These are phyloP conservation scores for Dorcus parallelipipedus DNA, from an alignment of 2,888 invertebrate species.

Conservation along the genomic window DNA sequence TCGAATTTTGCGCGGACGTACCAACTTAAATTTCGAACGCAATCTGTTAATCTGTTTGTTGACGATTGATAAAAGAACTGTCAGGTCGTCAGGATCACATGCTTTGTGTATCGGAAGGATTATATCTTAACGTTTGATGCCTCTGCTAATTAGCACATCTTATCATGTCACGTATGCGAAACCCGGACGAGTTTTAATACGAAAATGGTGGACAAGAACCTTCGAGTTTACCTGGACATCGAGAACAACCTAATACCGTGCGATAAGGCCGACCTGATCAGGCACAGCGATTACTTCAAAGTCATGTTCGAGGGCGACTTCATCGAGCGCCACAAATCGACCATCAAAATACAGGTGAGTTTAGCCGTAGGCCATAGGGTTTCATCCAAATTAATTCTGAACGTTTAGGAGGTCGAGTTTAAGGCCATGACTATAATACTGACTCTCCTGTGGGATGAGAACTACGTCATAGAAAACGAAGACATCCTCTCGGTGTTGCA, in stretches of 20 bases:
- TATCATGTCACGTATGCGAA: no score
- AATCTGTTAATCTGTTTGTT: no score
- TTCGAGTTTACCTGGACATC: conserved; percentile 22
- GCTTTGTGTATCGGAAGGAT: no score
- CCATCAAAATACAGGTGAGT: conserved; percentile 44
- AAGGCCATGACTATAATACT: conserved; percentile 44
- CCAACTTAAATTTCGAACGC: no score
- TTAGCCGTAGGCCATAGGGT: background rate
- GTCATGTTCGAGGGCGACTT: conserved; percentile 51
- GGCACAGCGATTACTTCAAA: conserved; percentile 49
- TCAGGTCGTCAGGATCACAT: no score
- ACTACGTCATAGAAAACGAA: conserved; percentile 33
- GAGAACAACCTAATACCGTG: conserved; percentile 33
- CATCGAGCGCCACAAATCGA: conserved; percentile 40
- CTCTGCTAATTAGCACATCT: no score
- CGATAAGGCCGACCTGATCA: conserved; percentile 36
- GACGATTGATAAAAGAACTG: no score
- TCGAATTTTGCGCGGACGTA: no score
- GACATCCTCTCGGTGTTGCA: conserved; percentile 41
- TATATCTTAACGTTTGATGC: no score
- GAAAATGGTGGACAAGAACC: no score
- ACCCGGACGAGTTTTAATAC: no score
- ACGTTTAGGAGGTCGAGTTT: conserved; percentile 43
- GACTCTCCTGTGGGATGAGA: conserved; percentile 34
- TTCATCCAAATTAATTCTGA: conserved; percentile 11